These are phyloP conservation scores for Apodemus speciosus DNA, from an alignment of 2,113 vertebrate genomes.

Conservation along the genomic window DNA sequence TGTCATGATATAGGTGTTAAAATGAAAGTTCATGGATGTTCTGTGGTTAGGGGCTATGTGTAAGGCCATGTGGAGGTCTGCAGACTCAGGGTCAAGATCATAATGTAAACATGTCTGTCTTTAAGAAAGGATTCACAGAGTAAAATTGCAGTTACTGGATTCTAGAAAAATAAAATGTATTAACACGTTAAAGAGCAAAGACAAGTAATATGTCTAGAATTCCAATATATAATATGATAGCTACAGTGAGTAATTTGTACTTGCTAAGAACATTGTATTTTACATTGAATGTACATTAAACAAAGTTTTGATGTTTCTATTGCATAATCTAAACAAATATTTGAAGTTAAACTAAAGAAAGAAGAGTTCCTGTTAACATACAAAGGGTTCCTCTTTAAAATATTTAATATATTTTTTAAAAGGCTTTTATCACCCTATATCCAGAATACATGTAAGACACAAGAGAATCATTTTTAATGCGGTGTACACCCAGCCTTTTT, in stretches of 20 bases:
- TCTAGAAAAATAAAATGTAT: neutral
- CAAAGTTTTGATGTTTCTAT: neutral
- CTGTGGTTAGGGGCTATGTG: neutral
- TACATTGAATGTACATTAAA: neutral
- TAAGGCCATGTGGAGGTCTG: neutral
- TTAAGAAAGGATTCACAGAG: neutral
- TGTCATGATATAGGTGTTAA: neutral
- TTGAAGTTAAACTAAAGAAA: neutral
- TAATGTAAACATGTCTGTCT: neutral
- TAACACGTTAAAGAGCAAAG: neutral
- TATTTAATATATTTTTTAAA: neutral
- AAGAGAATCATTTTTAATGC: constrained; percentile 2
- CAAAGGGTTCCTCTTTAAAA: neutral
- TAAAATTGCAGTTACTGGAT: neutral
- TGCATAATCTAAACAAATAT: neutral
- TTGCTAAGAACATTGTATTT: neutral
- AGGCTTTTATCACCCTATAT: neutral
- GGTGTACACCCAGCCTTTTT: neutral
- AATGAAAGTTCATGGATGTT: neutral
- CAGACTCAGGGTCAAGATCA: neutral
- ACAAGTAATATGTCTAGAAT: neutral
- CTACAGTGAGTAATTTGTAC: neutral
- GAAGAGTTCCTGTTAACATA: neutral
- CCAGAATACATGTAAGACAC: constrained; percentile 6
- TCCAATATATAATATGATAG: neutral